Base-by-base conservation (phyloP, 2,113 vertebrate genomes). In the Eira barbara region DNA sequence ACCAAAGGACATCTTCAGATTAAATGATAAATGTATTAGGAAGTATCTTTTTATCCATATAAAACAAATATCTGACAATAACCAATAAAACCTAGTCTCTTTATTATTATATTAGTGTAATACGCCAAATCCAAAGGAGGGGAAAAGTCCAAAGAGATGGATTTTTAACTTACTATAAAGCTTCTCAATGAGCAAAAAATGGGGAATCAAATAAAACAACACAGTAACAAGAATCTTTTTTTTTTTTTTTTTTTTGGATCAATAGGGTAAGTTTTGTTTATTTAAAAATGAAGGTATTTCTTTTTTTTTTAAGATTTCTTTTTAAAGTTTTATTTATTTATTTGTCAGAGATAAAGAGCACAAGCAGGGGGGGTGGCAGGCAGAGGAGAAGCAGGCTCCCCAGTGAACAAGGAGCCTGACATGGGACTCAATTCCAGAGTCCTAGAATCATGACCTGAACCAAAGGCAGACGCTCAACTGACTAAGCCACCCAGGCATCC, bases 101-200 rank as follows among this genome's bases (percentile, higher is more conserved):
- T 85, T 92, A 25, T 55, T 87, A 90, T 55, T 93, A n/a, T 34
- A 36, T n/a, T 87, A 63, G 21, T 55, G 63, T 74, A 94, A 86
- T 69, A 82, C 18, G 69, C 81, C 49, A 96, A 91, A 92, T 79
- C 63, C 55, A 89, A 36, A 63, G 61, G 27, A 55, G 61, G 61
- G 12, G 4, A 63, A 63, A 31, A 31, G 29, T 63, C 61, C 27
- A 63, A 63, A 73, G 8, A 21, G 52, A 69, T 52, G 21, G 29
- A 63, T 49, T 95, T 95, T 89, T 31, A 76, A 73, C n/a, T 96
- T 79, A 74, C 63, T 96, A 67, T 84, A 84, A 94, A 52, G 31
- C 15, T 80, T 63, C 47, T 52, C 67, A 87, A 47, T 65, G 17
- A 65, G 39, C 85, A 95, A 47, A 96, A 92, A 78, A 47, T 23